A percentile compares a stretch with the other conserved stretches of the same genome.
Conservation (phyloP, 1,140 invertebrate genomes). For the Spodoptera litura region DNA sequence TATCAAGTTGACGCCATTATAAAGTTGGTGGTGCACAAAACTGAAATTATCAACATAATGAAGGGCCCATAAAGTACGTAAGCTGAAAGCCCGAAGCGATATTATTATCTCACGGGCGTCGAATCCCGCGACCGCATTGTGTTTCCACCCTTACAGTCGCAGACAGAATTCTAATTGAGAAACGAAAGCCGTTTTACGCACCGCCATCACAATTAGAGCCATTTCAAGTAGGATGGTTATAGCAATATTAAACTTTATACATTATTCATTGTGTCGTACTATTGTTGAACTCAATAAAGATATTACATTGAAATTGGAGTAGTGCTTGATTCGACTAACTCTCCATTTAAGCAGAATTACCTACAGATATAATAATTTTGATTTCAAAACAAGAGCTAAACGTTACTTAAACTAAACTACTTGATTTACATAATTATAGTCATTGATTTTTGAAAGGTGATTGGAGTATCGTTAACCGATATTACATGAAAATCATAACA, state of each 20-base stretch:
- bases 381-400: too few relatives aligned
- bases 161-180: constrained; percentile 51
- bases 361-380: too few relatives aligned
- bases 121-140: constrained; percentile 35
- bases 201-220: constrained; percentile 48
- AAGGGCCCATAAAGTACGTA: constrained; percentile 36
- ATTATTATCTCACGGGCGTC: constrained; percentile 36
- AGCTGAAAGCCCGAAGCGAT: constrained; percentile 31
- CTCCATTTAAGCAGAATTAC: background rate
- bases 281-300: constrained; percentile 21
- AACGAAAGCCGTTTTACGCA: constrained; percentile 47
- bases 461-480: too few relatives aligned
- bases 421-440: too few relatives aligned
- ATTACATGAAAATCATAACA: too few relatives aligned
- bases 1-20: background rate
- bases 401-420: too few relatives aligned
- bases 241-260: constrained; percentile 47
- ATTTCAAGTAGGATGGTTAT: constrained; percentile 42
- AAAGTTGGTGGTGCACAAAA: constrained; percentile 25
- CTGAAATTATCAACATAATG: constrained; percentile 36
- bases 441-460: too few relatives aligned
- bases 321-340: constrained; percentile 21
- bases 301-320: constrained; percentile 33
- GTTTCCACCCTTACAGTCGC: constrained; percentile 42
- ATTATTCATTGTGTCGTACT: constrained; percentile 35